Conservation (phyloP, 92 coral and sea anemone species). For the Bergia sp. region DNA sequence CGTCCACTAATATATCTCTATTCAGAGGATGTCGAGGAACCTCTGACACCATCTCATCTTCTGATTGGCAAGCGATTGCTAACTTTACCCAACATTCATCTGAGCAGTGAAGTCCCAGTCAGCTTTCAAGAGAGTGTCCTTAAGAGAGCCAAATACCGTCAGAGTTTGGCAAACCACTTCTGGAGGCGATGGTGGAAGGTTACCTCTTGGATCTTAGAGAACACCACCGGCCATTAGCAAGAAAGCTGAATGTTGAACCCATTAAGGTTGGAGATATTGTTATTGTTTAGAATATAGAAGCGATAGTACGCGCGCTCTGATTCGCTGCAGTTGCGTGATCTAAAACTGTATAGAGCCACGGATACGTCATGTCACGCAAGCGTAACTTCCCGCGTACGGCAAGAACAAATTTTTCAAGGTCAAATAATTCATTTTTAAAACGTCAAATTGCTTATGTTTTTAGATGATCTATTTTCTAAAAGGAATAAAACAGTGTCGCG, state of each 20-base stretch:
- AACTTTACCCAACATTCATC: not conserved
- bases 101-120: not conserved
- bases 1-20: not conserved
- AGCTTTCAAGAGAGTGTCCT: constrained; percentile 2
- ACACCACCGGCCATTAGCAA: not conserved
- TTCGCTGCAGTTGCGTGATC: no score
- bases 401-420: no score
- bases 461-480: no score
- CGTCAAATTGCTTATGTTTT: no score
- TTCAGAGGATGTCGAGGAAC: not conserved
- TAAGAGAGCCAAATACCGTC: not conserved
- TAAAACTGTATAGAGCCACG: no score
- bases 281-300: no score
- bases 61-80: constrained; percentile 2
- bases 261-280: no score
- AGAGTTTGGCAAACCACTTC: not conserved
- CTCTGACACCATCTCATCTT: not conserved
- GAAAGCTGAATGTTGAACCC: not conserved
- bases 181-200: not conserved
- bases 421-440: no score
- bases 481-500: no score
- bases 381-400: no score
- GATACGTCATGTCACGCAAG: no score
- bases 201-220: not conserved
- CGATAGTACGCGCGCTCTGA: no score